A percentile compares a stretch with the other conserved stretches of the same genome.
These are phyloP conservation scores for Cavia porcellus DNA, from an alignment of 2,113 vertebrate genomes.

Conservation along the genomic window DNA sequence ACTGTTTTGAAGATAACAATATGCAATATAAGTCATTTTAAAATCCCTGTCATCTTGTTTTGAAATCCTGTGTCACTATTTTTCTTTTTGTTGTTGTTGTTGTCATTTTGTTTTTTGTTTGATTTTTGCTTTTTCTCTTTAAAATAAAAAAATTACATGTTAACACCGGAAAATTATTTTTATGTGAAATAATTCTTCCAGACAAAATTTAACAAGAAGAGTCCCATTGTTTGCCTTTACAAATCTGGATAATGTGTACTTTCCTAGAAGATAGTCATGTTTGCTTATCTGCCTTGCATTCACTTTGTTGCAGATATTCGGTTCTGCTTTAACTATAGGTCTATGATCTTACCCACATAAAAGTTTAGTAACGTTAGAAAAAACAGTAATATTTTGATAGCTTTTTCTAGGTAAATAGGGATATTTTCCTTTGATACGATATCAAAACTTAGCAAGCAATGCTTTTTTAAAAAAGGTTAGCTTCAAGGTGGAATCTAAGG, in stretches of 20 bases:
- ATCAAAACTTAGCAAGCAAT: not conserved
- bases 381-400: not conserved
- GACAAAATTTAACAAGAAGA: not conserved
- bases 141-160: not conserved
- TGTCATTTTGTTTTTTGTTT: too few relatives aligned
- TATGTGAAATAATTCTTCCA: not conserved
- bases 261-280: not conserved
- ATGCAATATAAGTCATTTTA: too few relatives aligned
- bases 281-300: not conserved
- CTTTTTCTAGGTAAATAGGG: not conserved
- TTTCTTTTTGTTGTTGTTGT: too few relatives aligned
- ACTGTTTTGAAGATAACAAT: too few relatives aligned
- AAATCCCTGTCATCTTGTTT: too few relatives aligned
- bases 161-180: not conserved
- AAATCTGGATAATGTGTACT: not conserved
- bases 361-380: not conserved
- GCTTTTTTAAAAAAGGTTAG: not conserved
- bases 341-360: not conserved
- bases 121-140: too few relatives aligned
- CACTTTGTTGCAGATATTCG: not conserved
- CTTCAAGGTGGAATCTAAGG: not conserved
- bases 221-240: not conserved
- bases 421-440: constrained; percentile 1
- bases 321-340: not conserved
- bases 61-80: too few relatives aligned